Evolutionary conservation across 2,113 vertebrate genomes (phyloP).

Genomic region (Platysternon megacephalum): DNA sequence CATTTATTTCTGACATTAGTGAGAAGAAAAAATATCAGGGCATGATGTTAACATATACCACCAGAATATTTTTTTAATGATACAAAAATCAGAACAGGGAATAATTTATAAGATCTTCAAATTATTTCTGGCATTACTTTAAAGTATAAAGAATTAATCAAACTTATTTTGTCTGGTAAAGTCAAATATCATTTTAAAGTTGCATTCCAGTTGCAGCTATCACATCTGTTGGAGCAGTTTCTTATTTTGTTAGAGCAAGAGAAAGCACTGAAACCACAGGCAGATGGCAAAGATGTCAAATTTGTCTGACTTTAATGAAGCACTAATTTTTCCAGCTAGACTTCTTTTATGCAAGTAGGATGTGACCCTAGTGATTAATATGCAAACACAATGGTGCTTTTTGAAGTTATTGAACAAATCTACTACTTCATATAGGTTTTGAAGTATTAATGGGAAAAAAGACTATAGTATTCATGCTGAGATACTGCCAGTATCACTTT

Average conservation of each 20-base stretch:
- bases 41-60: conserved; percentile 56
- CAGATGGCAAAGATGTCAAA: conserved; percentile 66
- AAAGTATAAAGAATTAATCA: conserved; percentile 65
- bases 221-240: conserved; percentile 26
- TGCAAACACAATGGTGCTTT: conserved; percentile 5
- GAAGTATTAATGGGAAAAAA: neutral
- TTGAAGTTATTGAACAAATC: conserved; percentile 18
- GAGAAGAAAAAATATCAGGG: conserved; percentile 33
- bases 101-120: conserved; percentile 39
- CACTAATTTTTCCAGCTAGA: conserved; percentile 50
- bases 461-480: neutral
- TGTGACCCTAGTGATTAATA: neutral
- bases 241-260: conserved; percentile 39
- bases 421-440: neutral
- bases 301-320: conserved; percentile 50
- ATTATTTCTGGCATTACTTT: conserved; percentile 39
- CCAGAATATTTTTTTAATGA: conserved; percentile 19
- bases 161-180: conserved; percentile 40
- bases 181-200: conserved; percentile 60
- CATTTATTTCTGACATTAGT: conserved; percentile 43
- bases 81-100: conserved; percentile 10
- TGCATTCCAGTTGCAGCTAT: conserved; percentile 49
- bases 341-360: conserved; percentile 14
- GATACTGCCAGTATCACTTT: neutral
- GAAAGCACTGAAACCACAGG: conserved; percentile 56